Percentiles rank a stretch among this genome's conserved stretches.
These are phyloP conservation scores for Charanyca ferruginea DNA, from an alignment of 2,888 invertebrate species.

Conservation along the genomic window DNA sequence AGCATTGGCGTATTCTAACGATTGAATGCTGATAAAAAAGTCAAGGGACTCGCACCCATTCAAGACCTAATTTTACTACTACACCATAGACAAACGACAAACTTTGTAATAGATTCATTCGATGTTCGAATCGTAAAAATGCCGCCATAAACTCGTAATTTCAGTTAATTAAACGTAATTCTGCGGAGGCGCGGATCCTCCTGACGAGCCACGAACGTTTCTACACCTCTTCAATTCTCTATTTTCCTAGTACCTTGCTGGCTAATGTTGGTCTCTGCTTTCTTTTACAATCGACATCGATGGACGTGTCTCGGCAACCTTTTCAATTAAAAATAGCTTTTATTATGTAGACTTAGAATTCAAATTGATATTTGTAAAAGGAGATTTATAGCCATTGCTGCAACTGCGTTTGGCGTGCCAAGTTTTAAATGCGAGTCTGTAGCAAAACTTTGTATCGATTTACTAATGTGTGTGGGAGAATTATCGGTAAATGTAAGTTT, in stretches of 20 bases:
- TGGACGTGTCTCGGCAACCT: slow-evolving; percentile 18
- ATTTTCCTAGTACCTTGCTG: slow-evolving; percentile 84
- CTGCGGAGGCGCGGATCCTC: slow-evolving; percentile 54
- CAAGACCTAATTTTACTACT: slow-evolving; percentile 10
- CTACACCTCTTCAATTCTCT: slow-evolving; percentile 70
- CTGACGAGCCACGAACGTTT: slow-evolving; percentile 54
- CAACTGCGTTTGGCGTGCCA: slow-evolving; percentile 36
- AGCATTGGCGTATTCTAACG: neutral
- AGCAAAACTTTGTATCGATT: slow-evolving; percentile 25
- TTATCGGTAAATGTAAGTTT: slow-evolving; percentile 39
- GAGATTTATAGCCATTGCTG: slow-evolving; percentile 47
- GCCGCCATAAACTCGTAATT: slow-evolving; percentile 57
- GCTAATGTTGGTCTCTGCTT: slow-evolving; percentile 80
- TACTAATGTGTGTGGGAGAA: slow-evolving; percentile 17
- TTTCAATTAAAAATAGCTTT: slow-evolving; percentile 53
- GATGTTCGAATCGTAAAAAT: slow-evolving; percentile 58
- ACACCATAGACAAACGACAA: slow-evolving; percentile 17
- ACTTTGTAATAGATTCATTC: slow-evolving; percentile 45
- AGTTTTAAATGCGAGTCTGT: slow-evolving; percentile 36
- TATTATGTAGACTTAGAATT: slow-evolving; percentile 44
- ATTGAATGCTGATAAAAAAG: neutral
- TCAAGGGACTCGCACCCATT: neutral
- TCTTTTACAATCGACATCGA: slow-evolving; percentile 66
- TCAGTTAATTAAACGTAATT: slow-evolving; percentile 53
- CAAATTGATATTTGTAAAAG: slow-evolving; percentile 53